Base-by-base conservation (phyloP, 2,888 invertebrate genomes). In the Meteorus cinctellus region DNA sequence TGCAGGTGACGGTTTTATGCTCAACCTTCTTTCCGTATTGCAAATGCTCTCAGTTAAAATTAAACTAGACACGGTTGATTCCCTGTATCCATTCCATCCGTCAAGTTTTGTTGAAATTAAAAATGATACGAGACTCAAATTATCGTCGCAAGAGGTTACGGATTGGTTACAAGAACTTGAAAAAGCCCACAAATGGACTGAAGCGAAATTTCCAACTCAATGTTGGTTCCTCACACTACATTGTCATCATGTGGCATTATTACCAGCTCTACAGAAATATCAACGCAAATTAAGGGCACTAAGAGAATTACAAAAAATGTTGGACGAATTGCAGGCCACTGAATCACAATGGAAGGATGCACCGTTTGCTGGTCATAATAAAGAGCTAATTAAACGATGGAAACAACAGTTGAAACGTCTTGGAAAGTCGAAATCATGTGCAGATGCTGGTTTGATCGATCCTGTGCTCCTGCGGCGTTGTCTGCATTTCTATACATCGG, bases 151-250 rank as follows among this genome's bases (percentile, higher is more conserved):
- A 82, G 96, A 98, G 88, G 95, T 95, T 5, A 92, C 92, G 75
- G 92, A 94, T 79, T 96, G 96, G 96, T 88, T 94, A 12, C 92
- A 93, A 74, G 90, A 92, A 69, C 90, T 95, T 72, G 92, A 94
- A 93, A 89, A 92, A 89, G 89, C 87, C 36, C 92, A 93, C 87
- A 90, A 91, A 67, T 95, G 95, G 94, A 92, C 93, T 12, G 94
- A 95, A 72, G 93, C 95, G 2, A 98, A 97, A 86, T 99, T 99
- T 90, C 96, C 97, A 80, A 98, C 98, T 0, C 96, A 97, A 82
- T 99, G 98, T 88, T 99, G 98, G 96, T 98, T 98, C 91, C 91
- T 99, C 66, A 98, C 98, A 0, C 91, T 98, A 59, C 97, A 98
- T 89, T 96, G 96, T 90, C 97, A 98, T 90, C 98, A 98, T 88